phyloP scores from a whole-genome alignment of 1,140 invertebrate species.

The Apis laboriosa region DNA sequence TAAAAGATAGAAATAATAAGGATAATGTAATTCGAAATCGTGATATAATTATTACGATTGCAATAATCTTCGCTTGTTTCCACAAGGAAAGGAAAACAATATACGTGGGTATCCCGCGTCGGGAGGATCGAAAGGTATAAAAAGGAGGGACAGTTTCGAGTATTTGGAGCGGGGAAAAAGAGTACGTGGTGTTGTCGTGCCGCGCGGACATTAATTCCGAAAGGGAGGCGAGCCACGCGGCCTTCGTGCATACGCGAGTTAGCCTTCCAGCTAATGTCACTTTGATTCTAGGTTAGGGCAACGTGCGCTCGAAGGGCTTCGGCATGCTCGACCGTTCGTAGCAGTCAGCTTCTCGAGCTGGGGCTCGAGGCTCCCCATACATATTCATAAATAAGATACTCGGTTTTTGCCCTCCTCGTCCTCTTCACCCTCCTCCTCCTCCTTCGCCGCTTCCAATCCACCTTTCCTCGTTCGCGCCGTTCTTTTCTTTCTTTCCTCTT shows the following conservation, averaged over 20 bases:
- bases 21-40: too few species aligned
- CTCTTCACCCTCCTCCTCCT: not conserved
- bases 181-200: constrained; percentile 61
- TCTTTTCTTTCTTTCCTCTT: not conserved
- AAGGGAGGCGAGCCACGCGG: constrained; percentile 21
- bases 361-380: constrained; percentile 51
- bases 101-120: too few species aligned
- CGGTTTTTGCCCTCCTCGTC: constrained; percentile 42
- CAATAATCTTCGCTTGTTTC: too few species aligned
- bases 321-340: constrained; percentile 8
- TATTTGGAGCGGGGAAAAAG: constrained; percentile 40
- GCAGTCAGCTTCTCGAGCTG: constrained; percentile 42
- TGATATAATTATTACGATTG: too few species aligned
- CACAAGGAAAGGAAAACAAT: too few species aligned
- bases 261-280: constrained; percentile 51
- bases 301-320: constrained; percentile 1
- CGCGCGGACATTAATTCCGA: constrained; percentile 60
- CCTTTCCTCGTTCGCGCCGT: not conserved
- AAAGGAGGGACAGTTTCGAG: not conserved
- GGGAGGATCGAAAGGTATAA: not conserved
- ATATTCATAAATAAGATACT: constrained; percentile 73
- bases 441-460: not conserved
- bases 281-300: constrained; percentile 55
- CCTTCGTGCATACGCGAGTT: constrained; percentile 24
- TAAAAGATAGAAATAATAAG: too few species aligned